Evolutionary conservation across 2,888 invertebrate genomes (phyloP), one percentile per base, ranked within the genome.

Genomic region (Ditula angustiorana): DNA sequence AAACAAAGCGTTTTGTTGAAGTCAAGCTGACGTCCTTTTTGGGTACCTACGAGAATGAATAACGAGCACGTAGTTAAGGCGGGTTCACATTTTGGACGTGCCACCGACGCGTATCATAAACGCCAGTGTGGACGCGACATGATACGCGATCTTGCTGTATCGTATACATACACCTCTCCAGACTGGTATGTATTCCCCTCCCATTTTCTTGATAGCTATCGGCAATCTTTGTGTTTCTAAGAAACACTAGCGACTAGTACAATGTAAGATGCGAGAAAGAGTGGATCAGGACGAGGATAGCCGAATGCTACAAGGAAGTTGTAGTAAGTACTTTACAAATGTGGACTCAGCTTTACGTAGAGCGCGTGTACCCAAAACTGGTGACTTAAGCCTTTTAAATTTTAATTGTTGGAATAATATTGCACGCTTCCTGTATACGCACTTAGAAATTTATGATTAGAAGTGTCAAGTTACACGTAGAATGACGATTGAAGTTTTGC

Each of bases 361-460:
- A 21, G n/a, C 19, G 46, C 7, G 16, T 13, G 2, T 49, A 26
- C 11, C n/a, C 28, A 50, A 30, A 37, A 47, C 13, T 53, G 16
- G 1, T 13, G 35, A 61, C 46, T 55, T 35, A 46, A 19, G 53
- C 11, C 53, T n/a, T 46, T 53, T 55, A 26, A 23, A 33, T 5
- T 52, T 37, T n/a, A 23, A 24, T n/a, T 16, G 26, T 1, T 19
- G 53, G 61, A 47, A 37, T 62, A 62, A 21, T 57, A 50, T 57
- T 50, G 56, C 50, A 56, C 41, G 41, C 49, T 62, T 62, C 62
- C 62, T 62, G 62, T 37, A 28, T 49, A 62, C 62, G 62, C 62
- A 33, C 41, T 62, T 50, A 30, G 57, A 57, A 57, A 57, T 62
- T 62, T 62, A 62, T 50, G 62, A 62, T 57, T 57, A 62, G 62